Conservation (phyloP, 2,888 invertebrate species). For the Steinernema hermaphroditum region DNA sequence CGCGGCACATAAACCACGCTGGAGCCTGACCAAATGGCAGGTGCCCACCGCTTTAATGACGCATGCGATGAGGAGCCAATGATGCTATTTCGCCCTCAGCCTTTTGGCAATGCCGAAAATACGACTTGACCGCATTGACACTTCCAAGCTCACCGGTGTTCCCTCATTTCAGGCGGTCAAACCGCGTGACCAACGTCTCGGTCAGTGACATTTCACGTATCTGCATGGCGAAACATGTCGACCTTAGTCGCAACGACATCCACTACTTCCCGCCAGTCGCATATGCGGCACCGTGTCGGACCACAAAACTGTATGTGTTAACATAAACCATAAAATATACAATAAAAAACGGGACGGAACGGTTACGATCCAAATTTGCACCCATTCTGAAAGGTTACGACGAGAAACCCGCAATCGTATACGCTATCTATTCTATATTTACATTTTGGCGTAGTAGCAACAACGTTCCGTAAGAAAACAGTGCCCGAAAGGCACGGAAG, state of each 20-base stretch:
- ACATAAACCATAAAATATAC: background rate
- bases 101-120: no score
- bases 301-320: constrained; percentile 25
- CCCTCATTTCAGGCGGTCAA: background rate
- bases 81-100: background rate
- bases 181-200: constrained; percentile 8
- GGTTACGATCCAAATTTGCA: constrained; percentile 22
- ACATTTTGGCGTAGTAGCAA: constrained; percentile 5
- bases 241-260: constrained; percentile 26
- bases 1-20: constrained; percentile 30
- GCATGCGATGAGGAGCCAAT: constrained; percentile 14
- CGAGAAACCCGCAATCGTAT: background rate
- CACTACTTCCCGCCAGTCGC: constrained; percentile 27
- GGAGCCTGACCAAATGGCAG: constrained; percentile 29
- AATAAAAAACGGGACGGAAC: background rate
- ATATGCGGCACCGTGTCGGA: constrained; percentile 21
- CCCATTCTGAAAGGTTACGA: background rate
- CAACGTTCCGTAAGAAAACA: background rate
- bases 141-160: no score
- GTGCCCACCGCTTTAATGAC: constrained; percentile 29
- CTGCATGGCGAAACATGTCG: constrained; percentile 14
- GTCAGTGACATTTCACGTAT: constrained; percentile 12
- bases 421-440: constrained; percentile 15
- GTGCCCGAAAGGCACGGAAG: no score
- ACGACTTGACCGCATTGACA: no score